These are phyloP conservation scores for Steinernema scapterisci DNA, from an alignment of 2,888 invertebrate genomes.

Conservation along the genomic window DNA sequence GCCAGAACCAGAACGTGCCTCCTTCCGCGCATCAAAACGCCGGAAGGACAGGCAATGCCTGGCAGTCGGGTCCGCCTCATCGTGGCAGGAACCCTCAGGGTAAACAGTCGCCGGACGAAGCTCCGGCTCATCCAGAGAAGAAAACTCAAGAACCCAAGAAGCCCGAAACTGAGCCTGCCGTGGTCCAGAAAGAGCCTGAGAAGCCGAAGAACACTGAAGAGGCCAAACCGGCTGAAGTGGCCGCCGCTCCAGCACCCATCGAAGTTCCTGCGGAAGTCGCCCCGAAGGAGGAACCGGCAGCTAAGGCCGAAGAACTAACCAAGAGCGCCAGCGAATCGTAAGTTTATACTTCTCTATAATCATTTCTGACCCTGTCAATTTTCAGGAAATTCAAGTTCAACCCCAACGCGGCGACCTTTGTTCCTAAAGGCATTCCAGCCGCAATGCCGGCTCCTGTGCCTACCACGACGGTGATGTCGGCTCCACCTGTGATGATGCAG, in stretches of 20 bases:
- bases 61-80: constrained; percentile 15
- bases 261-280: background rate
- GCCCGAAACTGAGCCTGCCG: background rate
- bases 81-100: background rate
- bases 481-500: background rate
- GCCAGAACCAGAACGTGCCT: background rate
- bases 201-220: background rate
- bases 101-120: background rate
- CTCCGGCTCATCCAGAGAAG: background rate
- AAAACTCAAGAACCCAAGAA: background rate
- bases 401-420: constrained; percentile 8
- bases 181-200: background rate
- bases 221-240: background rate
- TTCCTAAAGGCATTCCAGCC: background rate
- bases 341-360: background rate
- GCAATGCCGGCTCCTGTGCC: background rate
- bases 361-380: background rate
- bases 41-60: background rate
- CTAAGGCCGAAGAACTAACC: background rate
- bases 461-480: background rate
- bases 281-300: background rate
- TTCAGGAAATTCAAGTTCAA: constrained; percentile 14
- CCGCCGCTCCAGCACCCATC: background rate
- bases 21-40: background rate
- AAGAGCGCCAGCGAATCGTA: background rate